Percentiles rank a stretch among this genome's conserved stretches.
Evolutionary conservation across 1,140 invertebrate genomes (phyloP).

Genomic region (Papilio polytes): DNA sequence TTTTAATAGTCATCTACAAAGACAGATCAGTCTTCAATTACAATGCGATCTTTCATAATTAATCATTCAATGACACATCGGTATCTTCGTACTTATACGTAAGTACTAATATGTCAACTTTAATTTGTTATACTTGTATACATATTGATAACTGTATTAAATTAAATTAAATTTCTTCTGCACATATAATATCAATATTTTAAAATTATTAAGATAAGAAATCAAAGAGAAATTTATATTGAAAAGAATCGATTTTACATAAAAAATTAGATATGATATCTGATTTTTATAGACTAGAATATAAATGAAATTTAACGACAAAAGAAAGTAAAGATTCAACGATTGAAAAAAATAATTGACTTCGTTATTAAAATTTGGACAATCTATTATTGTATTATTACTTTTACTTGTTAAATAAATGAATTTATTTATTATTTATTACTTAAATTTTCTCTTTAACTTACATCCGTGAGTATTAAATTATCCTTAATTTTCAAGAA

Average conservation of each 20-base stretch:
- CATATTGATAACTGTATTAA: background rate
- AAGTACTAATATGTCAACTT: background rate
- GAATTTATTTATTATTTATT: too few species aligned
- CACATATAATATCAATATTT: background rate
- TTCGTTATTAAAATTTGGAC: background rate
- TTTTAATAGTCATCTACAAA: background rate
- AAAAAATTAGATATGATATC: background rate
- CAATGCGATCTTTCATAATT: background rate
- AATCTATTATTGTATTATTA: background rate
- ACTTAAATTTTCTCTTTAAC: background rate
- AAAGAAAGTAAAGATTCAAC: background rate
- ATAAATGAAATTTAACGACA: background rate
- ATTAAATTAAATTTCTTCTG: background rate
- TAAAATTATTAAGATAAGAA: background rate
- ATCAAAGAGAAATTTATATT: background rate
- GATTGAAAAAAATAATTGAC: background rate
- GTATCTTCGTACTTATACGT: too few species aligned
- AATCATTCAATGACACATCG: background rate
- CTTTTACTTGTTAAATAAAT: too few species aligned
- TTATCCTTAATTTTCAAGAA: conserved; percentile 2
- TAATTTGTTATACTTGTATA: background rate
- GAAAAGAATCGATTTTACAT: background rate
- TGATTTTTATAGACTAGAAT: background rate
- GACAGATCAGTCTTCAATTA: background rate
- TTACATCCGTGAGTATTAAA: conserved; percentile 21